Conservation (phyloP, 2,113 vertebrate species). For the Cyanoderma ruficeps region DNA sequence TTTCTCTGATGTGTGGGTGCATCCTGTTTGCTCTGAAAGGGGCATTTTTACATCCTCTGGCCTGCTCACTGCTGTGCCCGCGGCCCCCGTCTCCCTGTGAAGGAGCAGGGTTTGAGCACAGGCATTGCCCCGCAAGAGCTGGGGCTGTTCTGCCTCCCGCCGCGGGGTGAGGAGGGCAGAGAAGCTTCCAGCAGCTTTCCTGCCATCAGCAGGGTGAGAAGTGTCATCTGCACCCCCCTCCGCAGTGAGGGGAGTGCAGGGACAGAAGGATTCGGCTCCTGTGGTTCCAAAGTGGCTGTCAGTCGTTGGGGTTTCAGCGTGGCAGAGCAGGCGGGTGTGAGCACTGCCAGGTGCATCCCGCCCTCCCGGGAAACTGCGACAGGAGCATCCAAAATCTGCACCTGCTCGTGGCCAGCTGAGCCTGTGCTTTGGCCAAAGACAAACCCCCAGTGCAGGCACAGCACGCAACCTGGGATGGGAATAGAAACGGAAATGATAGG, state of each 20-base stretch:
- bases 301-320: rapidly evolving
- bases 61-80: neutral
- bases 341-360: neutral
- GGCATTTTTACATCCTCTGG: neutral
- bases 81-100: neutral
- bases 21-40: neutral
- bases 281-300: neutral
- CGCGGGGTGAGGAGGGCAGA: neutral
- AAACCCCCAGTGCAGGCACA: neutral
- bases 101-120: neutral
- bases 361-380: neutral
- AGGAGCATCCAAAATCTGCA: neutral
- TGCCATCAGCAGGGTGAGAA: neutral
- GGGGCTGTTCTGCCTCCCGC: neutral
- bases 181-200: neutral
- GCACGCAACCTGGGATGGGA: neutral
- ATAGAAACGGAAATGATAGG: too few relatives aligned
- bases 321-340: neutral
- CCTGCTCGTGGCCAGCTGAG: neutral
- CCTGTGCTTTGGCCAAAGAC: neutral
- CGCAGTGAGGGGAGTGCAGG: neutral
- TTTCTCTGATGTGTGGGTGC: neutral
- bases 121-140: neutral
- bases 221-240: neutral
- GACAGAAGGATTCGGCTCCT: neutral